A percentile compares a stretch with the other conserved stretches of the same genome.
phyloP scores from a whole-genome alignment of 2,113 vertebrate genomes.

The Lucifuga dentata region DNA sequence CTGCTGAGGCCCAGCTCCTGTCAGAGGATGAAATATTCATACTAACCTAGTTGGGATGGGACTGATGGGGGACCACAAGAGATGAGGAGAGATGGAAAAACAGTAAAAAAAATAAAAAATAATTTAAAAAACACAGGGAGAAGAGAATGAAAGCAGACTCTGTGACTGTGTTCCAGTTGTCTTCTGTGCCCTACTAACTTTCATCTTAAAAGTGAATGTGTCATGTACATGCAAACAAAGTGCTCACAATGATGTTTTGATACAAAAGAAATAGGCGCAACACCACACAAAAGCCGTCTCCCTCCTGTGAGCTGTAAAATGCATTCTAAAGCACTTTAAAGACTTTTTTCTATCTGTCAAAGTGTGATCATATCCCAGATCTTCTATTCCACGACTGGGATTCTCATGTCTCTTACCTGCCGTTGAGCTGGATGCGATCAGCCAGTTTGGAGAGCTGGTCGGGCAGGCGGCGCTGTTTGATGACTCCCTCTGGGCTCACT shows the following conservation, averaged over 20 bases:
- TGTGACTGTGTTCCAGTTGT: conserved; percentile 35
- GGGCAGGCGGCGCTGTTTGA: conserved; percentile 93
- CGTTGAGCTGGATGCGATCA: conserved; percentile 96
- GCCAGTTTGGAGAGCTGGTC: conserved; percentile 97
- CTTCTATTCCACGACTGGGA: neutral
- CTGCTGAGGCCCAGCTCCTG: conserved; percentile 61
- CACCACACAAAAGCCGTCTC: neutral
- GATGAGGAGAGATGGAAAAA: conserved; percentile 25
- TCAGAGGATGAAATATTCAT: conserved; percentile 80
- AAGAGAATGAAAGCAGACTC: conserved; percentile 24
- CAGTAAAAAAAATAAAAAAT: too few relatives aligned
- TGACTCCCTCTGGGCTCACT: conserved; percentile 94
- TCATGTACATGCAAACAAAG: neutral
- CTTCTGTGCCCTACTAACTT: conserved; percentile 22
- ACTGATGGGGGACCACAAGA: conserved; percentile 53
- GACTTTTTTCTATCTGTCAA: neutral
- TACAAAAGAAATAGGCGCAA: neutral
- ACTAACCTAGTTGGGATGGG: conserved; percentile 67
- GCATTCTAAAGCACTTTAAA: too few relatives aligned
- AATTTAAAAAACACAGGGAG: conserved; percentile 19
- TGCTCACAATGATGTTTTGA: neutral
- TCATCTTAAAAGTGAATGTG: conserved; percentile 30
- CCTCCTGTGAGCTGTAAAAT: too few relatives aligned
- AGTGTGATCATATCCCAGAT: neutral
- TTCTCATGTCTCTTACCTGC: conserved; percentile 83